Percentiles rank a stretch among this genome's conserved stretches.
Evolutionary conservation across 2,113 vertebrate species (phyloP).

Genomic region (Calidris pygmaea): DNA sequence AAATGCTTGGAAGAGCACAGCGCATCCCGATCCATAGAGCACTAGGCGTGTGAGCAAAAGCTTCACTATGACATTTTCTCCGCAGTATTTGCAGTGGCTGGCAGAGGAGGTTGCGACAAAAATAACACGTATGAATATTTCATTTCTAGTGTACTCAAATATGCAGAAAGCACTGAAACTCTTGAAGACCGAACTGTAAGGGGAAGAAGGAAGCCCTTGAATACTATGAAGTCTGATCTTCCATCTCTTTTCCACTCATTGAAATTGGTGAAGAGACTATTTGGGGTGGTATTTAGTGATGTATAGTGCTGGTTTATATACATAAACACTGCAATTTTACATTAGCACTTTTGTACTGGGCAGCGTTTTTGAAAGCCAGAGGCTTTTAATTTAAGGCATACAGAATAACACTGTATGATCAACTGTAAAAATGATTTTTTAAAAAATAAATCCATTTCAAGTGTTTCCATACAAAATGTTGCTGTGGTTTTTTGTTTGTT

Average conservation of each 20-base stretch:
- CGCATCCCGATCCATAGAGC: neutral
- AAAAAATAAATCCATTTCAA: slow-evolving; percentile 72
- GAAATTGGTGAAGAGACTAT: neutral
- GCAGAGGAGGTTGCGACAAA: neutral
- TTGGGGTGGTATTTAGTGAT: slow-evolving; percentile 12
- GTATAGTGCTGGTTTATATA: slow-evolving; percentile 7
- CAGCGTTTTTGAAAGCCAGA: slow-evolving; percentile 46
- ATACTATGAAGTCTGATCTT: neutral
- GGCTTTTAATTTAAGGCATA: slow-evolving; percentile 57
- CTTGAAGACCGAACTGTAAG: slow-evolving; percentile 81
- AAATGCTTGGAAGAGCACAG: neutral
- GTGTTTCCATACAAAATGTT: slow-evolving; percentile 52
- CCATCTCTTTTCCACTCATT: neutral
- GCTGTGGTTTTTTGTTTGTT: neutral
- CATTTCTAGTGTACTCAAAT: slow-evolving; percentile 73
- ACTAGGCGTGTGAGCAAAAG: neutral
- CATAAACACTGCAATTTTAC: slow-evolving; percentile 43
- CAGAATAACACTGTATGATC: slow-evolving; percentile 49
- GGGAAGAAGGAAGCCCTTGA: neutral
- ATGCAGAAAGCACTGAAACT: slow-evolving; percentile 82
- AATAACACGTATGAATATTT: slow-evolving; percentile 33
- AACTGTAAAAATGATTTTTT: slow-evolving; percentile 65
- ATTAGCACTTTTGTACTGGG: slow-evolving; percentile 52
- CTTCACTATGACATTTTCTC: neutral
- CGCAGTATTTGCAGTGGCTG: neutral